Percentiles rank a stretch among this genome's conserved stretches.
phyloP scores from a whole-genome alignment of 2,888 invertebrate genomes.

The Lycocerus yunnanus region DNA sequence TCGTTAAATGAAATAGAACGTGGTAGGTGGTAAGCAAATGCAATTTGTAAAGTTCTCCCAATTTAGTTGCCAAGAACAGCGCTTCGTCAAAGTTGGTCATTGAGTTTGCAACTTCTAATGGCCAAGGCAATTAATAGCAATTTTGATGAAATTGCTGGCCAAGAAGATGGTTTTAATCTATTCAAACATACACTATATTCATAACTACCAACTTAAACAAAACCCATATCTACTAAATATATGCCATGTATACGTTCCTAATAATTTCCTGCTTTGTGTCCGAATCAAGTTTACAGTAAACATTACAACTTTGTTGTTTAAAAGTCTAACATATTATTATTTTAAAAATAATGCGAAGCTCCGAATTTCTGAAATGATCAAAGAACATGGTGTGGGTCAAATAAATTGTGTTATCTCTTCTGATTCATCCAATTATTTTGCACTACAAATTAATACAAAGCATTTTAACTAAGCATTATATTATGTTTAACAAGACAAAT shows the following conservation, averaged over 20 bases:
- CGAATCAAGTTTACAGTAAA: neutral
- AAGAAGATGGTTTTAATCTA: slow-evolving; percentile 1
- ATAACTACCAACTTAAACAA: neutral
- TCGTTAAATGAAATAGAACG: neutral
- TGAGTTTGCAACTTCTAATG: slow-evolving; percentile 11
- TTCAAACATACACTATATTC: neutral
- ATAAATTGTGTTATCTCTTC: no score
- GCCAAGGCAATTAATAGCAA: slow-evolving; percentile 7
- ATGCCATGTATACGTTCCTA: neutral
- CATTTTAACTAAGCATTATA: neutral
- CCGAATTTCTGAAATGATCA: neutral
- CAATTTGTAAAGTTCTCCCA: neutral
- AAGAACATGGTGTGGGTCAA: neutral
- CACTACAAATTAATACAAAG: neutral
- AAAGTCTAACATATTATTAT: no score
- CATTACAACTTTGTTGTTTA: no score
- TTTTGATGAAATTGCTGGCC: slow-evolving; percentile 4
- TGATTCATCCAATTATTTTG: neutral
- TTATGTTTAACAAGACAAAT: neutral
- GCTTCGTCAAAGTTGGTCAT: slow-evolving; percentile 7
- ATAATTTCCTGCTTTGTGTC: neutral
- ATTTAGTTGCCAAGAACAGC: neutral
- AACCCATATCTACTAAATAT: neutral
- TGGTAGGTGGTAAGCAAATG: neutral
- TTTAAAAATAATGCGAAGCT: neutral